phyloP scores from a whole-genome alignment of 2,113 vertebrate genomes.

The Sinocyclocheilus rhinocerous region DNA sequence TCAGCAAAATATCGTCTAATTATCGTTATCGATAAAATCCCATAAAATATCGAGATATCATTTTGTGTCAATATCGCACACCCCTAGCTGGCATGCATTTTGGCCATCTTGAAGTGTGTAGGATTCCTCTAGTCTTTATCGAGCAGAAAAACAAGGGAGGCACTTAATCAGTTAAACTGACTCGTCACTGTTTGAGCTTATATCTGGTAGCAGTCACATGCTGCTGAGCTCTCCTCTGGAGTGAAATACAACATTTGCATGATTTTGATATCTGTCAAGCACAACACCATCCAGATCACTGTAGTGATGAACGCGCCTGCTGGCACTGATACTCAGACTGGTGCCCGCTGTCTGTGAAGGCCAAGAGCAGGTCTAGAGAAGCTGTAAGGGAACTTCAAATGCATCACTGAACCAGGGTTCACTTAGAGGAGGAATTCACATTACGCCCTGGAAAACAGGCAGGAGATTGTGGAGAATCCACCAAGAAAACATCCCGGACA shows the following conservation, averaged over 20 bases:
- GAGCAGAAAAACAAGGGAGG: neutral
- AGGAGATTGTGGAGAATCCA: neutral
- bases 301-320: neutral
- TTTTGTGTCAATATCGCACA: too few species aligned
- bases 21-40: too few species aligned
- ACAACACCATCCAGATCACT: neutral
- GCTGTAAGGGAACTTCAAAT: neutral
- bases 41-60: too few species aligned
- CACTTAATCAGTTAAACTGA: neutral
- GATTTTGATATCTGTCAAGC: neutral
- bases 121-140: neutral
- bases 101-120: too few species aligned
- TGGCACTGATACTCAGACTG: neutral
- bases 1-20: too few species aligned
- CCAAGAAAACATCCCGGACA: slow-evolving; percentile 26
- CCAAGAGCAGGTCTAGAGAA: neutral
- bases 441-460: neutral
- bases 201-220: neutral
- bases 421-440: slow-evolving; percentile 5
- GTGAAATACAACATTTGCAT: neutral
- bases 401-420: neutral
- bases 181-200: neutral
- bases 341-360: neutral
- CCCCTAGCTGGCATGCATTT: too few species aligned
- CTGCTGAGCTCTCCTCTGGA: neutral